phyloP scores from a whole-genome alignment of 2,797 vertebrate species.

The Psittacula derbiana region DNA sequence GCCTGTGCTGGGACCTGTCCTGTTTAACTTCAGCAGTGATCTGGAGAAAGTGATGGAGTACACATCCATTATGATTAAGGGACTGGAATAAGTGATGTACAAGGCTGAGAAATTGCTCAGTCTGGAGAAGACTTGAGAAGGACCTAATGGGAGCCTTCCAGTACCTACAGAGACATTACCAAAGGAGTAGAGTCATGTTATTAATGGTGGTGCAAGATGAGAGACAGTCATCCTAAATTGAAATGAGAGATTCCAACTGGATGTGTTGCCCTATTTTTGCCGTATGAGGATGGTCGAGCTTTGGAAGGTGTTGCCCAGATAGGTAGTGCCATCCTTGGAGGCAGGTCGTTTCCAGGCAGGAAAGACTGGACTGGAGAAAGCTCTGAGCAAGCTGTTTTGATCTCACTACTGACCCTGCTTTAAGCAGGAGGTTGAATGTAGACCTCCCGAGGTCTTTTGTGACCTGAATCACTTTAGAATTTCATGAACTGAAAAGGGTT shows the following conservation, averaged over 20 bases:
- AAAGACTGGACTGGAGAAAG: background rate
- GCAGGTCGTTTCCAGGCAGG: background rate
- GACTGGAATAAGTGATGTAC: background rate
- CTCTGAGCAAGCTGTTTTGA: background rate
- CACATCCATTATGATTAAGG: background rate
- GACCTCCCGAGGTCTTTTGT: background rate
- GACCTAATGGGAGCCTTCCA: background rate
- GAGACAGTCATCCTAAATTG: background rate
- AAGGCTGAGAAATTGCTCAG: background rate
- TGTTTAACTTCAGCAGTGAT: background rate
- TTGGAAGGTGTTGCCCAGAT: background rate
- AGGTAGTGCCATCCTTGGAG: background rate
- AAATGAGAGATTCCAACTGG: background rate
- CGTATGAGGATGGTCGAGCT: rapidly evolving
- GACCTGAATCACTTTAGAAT: background rate
- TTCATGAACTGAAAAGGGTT: background rate
- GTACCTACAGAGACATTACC: background rate
- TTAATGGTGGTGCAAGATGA: background rate
- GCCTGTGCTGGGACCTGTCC: background rate
- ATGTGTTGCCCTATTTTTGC: background rate
- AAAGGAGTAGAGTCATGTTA: background rate
- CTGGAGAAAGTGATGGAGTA: background rate
- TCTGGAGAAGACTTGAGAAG: background rate
- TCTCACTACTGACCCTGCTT: background rate
- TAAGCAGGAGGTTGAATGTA: background rate